A percentile compares a stretch with the other conserved stretches of the same genome.
Conservation (phyloP, 2,888 invertebrate genomes). For the Seira musarum region DNA sequence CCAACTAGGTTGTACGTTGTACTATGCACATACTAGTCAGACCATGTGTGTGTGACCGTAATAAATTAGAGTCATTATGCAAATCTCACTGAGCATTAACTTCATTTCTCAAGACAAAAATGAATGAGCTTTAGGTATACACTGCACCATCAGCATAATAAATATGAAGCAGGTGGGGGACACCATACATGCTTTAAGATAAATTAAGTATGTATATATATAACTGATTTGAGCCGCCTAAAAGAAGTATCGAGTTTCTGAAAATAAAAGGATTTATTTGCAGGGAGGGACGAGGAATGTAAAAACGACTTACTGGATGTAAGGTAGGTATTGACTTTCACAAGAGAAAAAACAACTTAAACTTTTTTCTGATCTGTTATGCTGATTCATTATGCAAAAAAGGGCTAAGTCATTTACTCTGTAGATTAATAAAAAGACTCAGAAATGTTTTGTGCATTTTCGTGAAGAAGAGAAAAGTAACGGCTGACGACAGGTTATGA, state of each 20-base stretch:
- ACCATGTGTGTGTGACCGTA: not conserved
- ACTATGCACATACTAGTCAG: no score
- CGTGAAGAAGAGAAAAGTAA: slow-evolving; percentile 17
- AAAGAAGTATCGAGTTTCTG: not conserved
- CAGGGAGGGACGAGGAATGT: not conserved
- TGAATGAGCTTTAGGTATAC: no score
- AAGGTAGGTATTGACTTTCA: no score
- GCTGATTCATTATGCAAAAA: slow-evolving; percentile 17
- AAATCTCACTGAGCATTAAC: not conserved
- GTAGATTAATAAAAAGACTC: not conserved
- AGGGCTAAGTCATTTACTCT: not conserved
- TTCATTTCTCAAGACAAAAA: not conserved
- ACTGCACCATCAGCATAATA: not conserved
- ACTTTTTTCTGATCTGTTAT: not conserved
- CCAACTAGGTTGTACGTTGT: no score
- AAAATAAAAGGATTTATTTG: not conserved
- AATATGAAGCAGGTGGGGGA: not conserved
- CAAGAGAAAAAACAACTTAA: not conserved
- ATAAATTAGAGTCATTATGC: slow-evolving; percentile 26
- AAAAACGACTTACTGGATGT: not conserved
- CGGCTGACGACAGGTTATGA: slow-evolving; percentile 29
- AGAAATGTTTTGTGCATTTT: not conserved
- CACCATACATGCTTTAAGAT: not conserved
- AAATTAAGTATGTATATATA: not conserved
- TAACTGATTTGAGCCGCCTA: not conserved